phyloP scores from a whole-genome alignment of 2,888 invertebrate genomes.

The Nymphalis polychloros region DNA sequence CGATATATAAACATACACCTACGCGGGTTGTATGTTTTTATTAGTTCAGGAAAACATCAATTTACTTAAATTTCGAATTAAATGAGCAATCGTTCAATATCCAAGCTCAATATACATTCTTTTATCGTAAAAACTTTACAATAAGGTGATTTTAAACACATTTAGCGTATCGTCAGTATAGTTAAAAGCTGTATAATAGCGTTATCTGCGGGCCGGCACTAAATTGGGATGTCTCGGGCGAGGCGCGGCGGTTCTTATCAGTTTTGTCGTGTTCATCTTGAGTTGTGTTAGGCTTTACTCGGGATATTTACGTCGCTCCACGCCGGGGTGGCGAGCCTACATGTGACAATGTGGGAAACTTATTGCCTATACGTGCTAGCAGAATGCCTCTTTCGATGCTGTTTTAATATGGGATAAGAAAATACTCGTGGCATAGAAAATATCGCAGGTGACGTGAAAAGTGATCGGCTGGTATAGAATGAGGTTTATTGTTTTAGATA shows the following conservation, averaged over 20 bases:
- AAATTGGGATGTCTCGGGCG: slow-evolving; percentile 79
- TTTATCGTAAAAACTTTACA: slow-evolving; percentile 60
- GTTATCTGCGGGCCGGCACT: slow-evolving; percentile 78
- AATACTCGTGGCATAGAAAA: slow-evolving; percentile 26
- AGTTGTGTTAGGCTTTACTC: slow-evolving; percentile 81
- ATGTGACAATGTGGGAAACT: slow-evolving; percentile 70
- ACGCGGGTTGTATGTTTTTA: slow-evolving; percentile 8
- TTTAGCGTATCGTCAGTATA: slow-evolving; percentile 79
- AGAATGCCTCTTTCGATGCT: slow-evolving; percentile 45
- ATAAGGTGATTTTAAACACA: slow-evolving; percentile 73
- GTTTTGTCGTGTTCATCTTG: slow-evolving; percentile 80
- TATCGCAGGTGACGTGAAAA: slow-evolving; percentile 31
- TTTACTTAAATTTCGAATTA: slow-evolving; percentile 36
- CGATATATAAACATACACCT: slow-evolving; percentile 20
- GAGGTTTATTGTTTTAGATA: slow-evolving; percentile 33
- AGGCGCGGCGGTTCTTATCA: slow-evolving; percentile 75
- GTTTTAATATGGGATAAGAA: slow-evolving; percentile 44
- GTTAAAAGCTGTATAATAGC: slow-evolving; percentile 82
- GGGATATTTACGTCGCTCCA: slow-evolving; percentile 72
- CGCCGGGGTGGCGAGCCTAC: slow-evolving; percentile 66
- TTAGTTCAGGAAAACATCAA: slow-evolving; percentile 18
- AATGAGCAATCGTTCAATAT: slow-evolving; percentile 40
- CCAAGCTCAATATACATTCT: slow-evolving; percentile 49
- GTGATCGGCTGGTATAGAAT: slow-evolving; percentile 27
- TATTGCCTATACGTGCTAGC: slow-evolving; percentile 56